Percentiles rank a stretch among this genome's conserved stretches.
phyloP scores from a whole-genome alignment of 2,888 invertebrate genomes.

The Brachylomia viminalis region DNA sequence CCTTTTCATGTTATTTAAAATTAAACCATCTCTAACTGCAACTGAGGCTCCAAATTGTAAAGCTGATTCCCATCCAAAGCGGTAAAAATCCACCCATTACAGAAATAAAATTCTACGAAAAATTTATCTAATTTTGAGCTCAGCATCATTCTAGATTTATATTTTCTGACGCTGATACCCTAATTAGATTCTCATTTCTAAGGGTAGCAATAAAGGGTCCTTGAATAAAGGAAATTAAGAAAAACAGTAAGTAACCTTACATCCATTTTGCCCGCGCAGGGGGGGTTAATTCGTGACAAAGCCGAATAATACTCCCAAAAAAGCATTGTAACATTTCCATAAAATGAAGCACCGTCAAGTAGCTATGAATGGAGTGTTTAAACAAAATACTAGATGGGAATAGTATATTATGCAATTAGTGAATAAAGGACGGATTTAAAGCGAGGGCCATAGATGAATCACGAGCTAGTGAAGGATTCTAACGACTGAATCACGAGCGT shows the following conservation, averaged over 20 bases:
- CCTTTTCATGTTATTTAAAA: neutral
- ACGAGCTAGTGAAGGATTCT: too few relatives aligned
- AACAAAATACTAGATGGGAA: neutral
- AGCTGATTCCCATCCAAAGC: neutral
- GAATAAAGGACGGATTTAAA: too few relatives aligned
- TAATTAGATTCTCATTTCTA: conserved; percentile 4
- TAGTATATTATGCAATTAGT: too few relatives aligned
- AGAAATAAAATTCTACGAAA: neutral
- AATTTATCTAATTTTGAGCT: neutral
- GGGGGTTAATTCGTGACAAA: neutral
- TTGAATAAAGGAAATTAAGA: neutral
- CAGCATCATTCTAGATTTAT: neutral
- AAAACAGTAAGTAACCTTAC: neutral
- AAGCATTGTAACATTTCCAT: neutral
- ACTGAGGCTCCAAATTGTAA: neutral
- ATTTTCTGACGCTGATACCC: conserved; percentile 1
- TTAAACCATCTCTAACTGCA: neutral
- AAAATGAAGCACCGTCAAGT: neutral
- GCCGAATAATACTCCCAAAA: neutral
- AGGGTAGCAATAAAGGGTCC: too few relatives aligned
- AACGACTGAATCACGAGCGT: too few relatives aligned
- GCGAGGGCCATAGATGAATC: too few relatives aligned
- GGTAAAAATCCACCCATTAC: neutral
- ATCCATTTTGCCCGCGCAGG: neutral
- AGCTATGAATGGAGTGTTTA: neutral